A percentile compares a stretch with the other conserved stretches of the same genome.
Evolutionary conservation across 23 tunicate genomes (phyloP).

Genomic region (Botrylloides violaceus): DNA sequence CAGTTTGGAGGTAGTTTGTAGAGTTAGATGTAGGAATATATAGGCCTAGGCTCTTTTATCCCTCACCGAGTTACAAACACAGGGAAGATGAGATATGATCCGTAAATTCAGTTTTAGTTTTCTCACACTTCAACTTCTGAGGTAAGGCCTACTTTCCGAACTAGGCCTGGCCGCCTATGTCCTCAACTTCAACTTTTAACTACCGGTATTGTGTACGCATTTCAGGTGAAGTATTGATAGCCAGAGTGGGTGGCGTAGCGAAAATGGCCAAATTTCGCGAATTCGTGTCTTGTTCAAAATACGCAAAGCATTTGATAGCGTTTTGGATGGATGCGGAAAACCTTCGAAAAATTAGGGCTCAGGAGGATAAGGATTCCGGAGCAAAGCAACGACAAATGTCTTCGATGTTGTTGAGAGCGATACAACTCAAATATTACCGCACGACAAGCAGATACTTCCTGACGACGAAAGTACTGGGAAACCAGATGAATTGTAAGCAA

Average conservation of each 20-base stretch:
- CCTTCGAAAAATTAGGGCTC: background rate
- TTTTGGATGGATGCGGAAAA: conserved; percentile 68
- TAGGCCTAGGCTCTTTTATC: too few relatives aligned
- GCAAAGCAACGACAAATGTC: background rate
- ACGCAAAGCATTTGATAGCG: conserved; percentile 27
- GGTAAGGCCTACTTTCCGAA: too few relatives aligned
- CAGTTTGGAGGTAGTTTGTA: too few relatives aligned
- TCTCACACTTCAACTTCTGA: too few relatives aligned
- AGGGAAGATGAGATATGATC: too few relatives aligned
- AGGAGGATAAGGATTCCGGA: background rate
- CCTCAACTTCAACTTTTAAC: too few relatives aligned
- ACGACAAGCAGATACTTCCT: conserved; percentile 31
- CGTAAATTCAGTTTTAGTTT: too few relatives aligned
- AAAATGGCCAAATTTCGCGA: conserved; percentile 26
- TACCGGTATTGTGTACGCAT: too few relatives aligned
- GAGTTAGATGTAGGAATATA: too few relatives aligned
- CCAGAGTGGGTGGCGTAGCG: conserved; percentile 10
- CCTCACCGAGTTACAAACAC: too few relatives aligned
- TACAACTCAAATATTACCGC: conserved; percentile 41
- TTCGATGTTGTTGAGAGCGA: conserved; percentile 9
- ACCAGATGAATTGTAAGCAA: conserved; percentile 25
- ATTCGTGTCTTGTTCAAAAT: conserved; percentile 8
- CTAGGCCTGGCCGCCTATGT: too few relatives aligned
- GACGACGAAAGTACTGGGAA: conserved; percentile 16
- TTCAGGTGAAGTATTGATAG: background rate